Conservation (phyloP, 2,888 invertebrate species). For the Chrysopilus asiliformis region DNA sequence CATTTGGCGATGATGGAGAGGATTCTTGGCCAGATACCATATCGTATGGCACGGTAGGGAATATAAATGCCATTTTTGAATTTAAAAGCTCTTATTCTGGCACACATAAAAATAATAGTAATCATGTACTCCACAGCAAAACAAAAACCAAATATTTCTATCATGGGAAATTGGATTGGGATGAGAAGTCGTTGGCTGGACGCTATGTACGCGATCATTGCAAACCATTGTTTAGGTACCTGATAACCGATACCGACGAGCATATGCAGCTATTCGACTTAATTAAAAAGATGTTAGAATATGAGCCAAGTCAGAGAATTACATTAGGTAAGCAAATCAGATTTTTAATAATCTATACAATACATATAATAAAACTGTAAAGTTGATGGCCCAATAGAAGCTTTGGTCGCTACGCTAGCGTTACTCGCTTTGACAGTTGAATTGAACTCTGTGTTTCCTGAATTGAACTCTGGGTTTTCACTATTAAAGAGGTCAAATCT, state of each 20-base stretch:
- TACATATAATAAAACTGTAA: too few species aligned
- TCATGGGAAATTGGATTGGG: conserved; percentile 96
- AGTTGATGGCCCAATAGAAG: too few species aligned
- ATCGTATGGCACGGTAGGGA: conserved; percentile 55
- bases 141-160: conserved; percentile 97
- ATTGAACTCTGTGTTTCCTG: too few species aligned
- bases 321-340: conserved; percentile 43
- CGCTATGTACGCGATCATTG: conserved; percentile 97
- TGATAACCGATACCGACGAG: conserved; percentile 76
- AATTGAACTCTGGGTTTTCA: too few species aligned
- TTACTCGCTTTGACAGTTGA: too few species aligned
- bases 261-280: conserved; percentile 89
- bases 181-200: conserved; percentile 90
- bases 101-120: conserved; percentile 23
- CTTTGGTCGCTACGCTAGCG: too few species aligned
- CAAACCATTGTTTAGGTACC: conserved; percentile 90
- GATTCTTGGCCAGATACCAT: conserved; percentile 91
- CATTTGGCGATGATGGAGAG: conserved; percentile 99
- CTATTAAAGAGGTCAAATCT: too few species aligned
- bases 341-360: too few species aligned
- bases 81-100: conserved; percentile 4
- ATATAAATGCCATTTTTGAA: conserved; percentile 6
- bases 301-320: conserved; percentile 85
- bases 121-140: conserved; percentile 48
- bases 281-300: conserved; percentile 90